Evolutionary conservation across 2,888 invertebrate species (phyloP).

Genomic region (Shargacucullia verbasci): DNA sequence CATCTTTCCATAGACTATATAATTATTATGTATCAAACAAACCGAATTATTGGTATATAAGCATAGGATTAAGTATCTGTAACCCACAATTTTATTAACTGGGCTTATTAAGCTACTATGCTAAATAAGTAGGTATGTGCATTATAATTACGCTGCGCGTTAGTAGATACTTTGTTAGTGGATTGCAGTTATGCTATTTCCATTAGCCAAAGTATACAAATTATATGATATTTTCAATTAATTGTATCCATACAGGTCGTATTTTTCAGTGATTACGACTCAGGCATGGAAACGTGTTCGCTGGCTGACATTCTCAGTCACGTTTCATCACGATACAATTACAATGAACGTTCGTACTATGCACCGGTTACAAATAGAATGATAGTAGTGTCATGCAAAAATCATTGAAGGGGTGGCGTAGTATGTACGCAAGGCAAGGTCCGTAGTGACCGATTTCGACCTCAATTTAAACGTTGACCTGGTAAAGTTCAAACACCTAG

Average conservation of each 20-base stretch:
- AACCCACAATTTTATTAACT: background rate
- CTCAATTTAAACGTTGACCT: conserved; percentile 79
- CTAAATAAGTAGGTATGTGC: too few relatives aligned
- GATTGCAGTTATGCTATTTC: conserved; percentile 12
- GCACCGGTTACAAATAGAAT: conserved; percentile 32
- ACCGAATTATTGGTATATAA: background rate
- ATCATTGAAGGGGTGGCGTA: conserved; percentile 53
- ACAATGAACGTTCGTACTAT: conserved; percentile 36
- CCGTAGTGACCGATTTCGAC: conserved; percentile 76
- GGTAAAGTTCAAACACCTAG: conserved; percentile 71
- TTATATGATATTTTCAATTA: conserved; percentile 9
- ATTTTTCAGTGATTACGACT: conserved; percentile 35
- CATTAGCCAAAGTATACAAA: conserved; percentile 13
- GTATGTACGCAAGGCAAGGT: conserved; percentile 57
- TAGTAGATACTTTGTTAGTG: conserved; percentile 10
- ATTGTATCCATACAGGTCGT: background rate
- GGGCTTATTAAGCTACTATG: too few relatives aligned
- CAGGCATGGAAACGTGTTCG: conserved; percentile 7
- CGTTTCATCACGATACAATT: conserved; percentile 37
- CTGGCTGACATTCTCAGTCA: conserved; percentile 29
- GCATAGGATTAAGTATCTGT: conserved; percentile 3
- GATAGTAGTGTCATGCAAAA: conserved; percentile 36
- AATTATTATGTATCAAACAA: conserved; percentile 1
- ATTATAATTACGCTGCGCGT: background rate
- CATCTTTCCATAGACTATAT: conserved; percentile 59